These are phyloP conservation scores for Pangasius mekongensis DNA, from an alignment of 2,797 vertebrate species.

Conservation along the genomic window DNA sequence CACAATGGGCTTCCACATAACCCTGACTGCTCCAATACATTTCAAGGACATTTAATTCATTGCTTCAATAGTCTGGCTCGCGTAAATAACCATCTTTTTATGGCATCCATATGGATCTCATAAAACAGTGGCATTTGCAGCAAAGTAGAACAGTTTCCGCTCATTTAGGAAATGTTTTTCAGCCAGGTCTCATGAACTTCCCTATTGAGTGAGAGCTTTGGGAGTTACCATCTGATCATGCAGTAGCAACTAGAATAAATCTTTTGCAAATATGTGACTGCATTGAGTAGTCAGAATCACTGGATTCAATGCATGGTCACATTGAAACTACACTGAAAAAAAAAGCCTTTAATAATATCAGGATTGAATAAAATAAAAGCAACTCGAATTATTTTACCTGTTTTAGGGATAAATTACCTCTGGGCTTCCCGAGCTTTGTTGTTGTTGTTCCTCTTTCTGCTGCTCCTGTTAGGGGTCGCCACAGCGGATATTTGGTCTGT, in stretches of 20 bases:
- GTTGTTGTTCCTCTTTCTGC: no score
- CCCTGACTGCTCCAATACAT: background rate
- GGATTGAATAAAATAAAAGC: background rate
- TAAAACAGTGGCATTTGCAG: conserved; percentile 10
- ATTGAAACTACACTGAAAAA: no score
- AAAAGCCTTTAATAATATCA: background rate
- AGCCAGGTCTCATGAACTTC: background rate
- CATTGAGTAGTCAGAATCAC: background rate
- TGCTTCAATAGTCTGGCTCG: background rate
- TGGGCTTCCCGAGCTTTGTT: background rate
- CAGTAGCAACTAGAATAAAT: background rate
- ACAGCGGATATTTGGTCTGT: no score
- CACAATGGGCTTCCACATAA: conserved; percentile 7
- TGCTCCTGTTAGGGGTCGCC: no score
- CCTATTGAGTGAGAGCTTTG: background rate
- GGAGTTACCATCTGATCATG: background rate
- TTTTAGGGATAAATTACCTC: background rate
- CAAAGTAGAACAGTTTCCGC: conserved; percentile 7
- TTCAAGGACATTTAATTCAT: conserved; percentile 31
- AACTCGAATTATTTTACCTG: background rate
- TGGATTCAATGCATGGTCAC: background rate
- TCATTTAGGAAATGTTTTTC: background rate
- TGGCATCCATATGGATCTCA: conserved; percentile 20
- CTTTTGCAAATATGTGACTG: background rate
- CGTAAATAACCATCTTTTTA: conserved; percentile 26